A percentile compares a stretch with the other conserved stretches of the same genome.
phyloP scores from a whole-genome alignment of 1,140 invertebrate species.

The Caligus rogercresseyi region DNA sequence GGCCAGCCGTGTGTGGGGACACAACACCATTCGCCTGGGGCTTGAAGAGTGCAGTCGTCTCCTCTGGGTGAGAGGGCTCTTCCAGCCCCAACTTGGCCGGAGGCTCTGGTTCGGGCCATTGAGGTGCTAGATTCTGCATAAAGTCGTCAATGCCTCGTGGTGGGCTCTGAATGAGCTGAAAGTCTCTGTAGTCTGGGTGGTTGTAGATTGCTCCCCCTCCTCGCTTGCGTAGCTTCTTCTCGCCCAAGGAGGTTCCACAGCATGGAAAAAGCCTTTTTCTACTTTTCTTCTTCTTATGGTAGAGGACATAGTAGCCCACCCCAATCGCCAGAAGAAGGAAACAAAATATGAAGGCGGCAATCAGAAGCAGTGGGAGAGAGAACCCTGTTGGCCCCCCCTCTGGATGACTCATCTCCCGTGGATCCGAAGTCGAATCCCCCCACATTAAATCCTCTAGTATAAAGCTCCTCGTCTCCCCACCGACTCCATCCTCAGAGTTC shows the following conservation, averaged over 20 bases:
- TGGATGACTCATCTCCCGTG: background rate
- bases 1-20: background rate
- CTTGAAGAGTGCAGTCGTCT: background rate
- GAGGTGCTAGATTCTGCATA: constrained; percentile 10
- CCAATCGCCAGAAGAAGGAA: background rate
- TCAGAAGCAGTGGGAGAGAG: background rate
- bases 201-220: too few relatives aligned
- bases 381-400: background rate
- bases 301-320: too few relatives aligned
- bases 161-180: background rate
- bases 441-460: background rate
- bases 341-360: background rate
- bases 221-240: too few relatives aligned
- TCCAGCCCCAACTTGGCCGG: constrained; percentile 2
- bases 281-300: background rate
- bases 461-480: background rate
- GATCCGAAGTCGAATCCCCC: background rate
- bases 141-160: constrained; percentile 1
- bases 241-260: too few relatives aligned
- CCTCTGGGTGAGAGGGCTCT: background rate
- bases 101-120: constrained; percentile 14
- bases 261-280: background rate
- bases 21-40: background rate
- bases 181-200: background rate
- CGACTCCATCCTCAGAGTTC: background rate